These are phyloP conservation scores for Acheta domesticus DNA, from an alignment of 2,888 invertebrate species.

Conservation along the genomic window DNA sequence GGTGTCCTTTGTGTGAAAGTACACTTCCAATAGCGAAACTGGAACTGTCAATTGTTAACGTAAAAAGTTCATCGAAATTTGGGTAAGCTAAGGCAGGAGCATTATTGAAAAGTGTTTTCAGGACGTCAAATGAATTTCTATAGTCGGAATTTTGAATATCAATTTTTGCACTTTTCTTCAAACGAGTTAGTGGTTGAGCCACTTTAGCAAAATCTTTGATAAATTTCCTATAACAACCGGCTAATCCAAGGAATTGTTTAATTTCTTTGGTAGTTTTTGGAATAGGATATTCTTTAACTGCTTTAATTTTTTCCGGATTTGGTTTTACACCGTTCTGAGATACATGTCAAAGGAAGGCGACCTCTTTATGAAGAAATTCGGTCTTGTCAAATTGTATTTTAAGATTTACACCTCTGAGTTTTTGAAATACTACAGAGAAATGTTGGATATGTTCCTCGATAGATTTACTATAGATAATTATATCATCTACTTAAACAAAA, in stretches of 20 bases:
- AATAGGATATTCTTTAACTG: not conserved
- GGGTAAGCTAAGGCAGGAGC: too few relatives aligned
- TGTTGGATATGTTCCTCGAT: not conserved
- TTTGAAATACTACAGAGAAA: not conserved
- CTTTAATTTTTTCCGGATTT: constrained; percentile 21
- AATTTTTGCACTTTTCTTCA: too few relatives aligned
- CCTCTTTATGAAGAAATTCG: not conserved
- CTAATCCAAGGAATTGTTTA: not conserved
- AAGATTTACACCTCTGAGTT: not conserved
- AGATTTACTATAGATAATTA: constrained; percentile 27
- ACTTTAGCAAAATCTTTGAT: too few relatives aligned
- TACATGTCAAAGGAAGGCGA: constrained; percentile 22
- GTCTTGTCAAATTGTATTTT: not conserved
- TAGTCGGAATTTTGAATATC: too few relatives aligned
- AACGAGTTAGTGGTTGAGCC: too few relatives aligned
- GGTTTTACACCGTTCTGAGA: not conserved
- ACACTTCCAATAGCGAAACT: too few relatives aligned
- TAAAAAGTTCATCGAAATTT: too few relatives aligned
- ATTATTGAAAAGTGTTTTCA: too few relatives aligned
- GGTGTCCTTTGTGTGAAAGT: too few relatives aligned
- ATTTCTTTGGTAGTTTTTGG: not conserved
- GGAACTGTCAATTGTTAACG: too few relatives aligned
- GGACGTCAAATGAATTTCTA: too few relatives aligned
- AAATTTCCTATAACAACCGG: constrained; percentile 22
- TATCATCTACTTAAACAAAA: constrained; percentile 40